phyloP scores from a whole-genome alignment of 2,797 vertebrate genomes.

The Vultur gryphus region DNA sequence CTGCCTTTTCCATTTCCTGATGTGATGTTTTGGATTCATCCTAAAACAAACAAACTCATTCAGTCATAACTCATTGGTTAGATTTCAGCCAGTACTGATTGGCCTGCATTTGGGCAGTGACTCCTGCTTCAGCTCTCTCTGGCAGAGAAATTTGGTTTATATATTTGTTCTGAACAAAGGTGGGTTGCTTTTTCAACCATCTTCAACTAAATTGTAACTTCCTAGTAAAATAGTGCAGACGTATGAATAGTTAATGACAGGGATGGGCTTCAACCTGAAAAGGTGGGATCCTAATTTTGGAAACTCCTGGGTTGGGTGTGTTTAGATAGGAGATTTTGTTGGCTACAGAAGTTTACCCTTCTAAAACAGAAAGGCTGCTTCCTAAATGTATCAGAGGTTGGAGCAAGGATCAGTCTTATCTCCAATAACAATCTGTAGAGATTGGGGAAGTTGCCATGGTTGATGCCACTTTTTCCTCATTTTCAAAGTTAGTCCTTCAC shows the following conservation, averaged over 20 bases:
- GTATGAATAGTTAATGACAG: background rate
- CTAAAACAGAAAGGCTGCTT: background rate
- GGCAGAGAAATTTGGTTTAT: background rate
- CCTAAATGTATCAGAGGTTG: background rate
- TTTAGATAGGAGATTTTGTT: background rate
- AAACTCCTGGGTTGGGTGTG: background rate
- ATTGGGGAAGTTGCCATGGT: background rate
- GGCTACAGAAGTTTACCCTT: background rate
- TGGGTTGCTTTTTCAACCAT: background rate
- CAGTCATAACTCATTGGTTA: background rate
- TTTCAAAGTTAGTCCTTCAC: background rate
- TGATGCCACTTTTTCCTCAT: background rate
- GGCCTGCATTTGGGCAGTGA: background rate
- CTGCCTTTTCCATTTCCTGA: background rate
- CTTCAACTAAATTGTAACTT: background rate
- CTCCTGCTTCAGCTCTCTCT: background rate
- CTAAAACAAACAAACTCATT: background rate
- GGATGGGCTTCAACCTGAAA: background rate
- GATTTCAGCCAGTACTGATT: background rate
- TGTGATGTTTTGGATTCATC: background rate
- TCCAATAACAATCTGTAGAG: background rate
- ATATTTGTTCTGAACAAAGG: background rate
- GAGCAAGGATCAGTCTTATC: background rate
- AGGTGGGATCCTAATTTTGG: background rate
- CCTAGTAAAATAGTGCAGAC: background rate